Percentiles rank a stretch among this genome's conserved stretches.
Conservation (phyloP, 2,797 vertebrate genomes). For the Bucorvus abyssinicus region DNA sequence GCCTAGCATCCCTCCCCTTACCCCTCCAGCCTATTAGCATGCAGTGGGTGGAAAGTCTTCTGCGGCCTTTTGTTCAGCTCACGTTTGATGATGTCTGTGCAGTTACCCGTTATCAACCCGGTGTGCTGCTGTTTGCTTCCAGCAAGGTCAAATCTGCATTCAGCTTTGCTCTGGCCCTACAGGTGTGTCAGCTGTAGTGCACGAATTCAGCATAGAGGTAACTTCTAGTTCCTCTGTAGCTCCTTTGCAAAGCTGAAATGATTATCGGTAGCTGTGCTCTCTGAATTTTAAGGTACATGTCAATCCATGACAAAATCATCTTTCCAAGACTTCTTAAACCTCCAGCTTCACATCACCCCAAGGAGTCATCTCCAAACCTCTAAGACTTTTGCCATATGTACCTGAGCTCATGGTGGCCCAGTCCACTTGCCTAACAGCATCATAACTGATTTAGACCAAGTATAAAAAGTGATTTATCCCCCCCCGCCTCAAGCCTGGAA, state of each 20-base stretch:
- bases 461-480: not conserved
- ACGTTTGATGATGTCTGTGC: accelerated
- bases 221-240: not conserved
- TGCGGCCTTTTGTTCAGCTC: not conserved
- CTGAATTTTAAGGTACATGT: not conserved
- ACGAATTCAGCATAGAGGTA: not conserved
- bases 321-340: not conserved
- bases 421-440: not conserved
- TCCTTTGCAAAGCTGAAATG: not conserved
- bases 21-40: not conserved
- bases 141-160: not conserved
- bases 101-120: not conserved
- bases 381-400: not conserved
- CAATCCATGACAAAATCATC: not conserved
- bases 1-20: not conserved
- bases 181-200: not conserved
- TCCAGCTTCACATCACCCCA: not conserved
- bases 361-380: not conserved
- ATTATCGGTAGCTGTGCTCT: not conserved
- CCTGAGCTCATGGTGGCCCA: not conserved
- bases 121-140: not conserved
- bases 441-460: not conserved
- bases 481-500: not conserved
- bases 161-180: not conserved
- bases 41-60: not conserved